Evolutionary conservation across 1,140 invertebrate species (phyloP), one percentile per base, ranked within the genome.

Genomic region (Drosophila bocqueti): DNA sequence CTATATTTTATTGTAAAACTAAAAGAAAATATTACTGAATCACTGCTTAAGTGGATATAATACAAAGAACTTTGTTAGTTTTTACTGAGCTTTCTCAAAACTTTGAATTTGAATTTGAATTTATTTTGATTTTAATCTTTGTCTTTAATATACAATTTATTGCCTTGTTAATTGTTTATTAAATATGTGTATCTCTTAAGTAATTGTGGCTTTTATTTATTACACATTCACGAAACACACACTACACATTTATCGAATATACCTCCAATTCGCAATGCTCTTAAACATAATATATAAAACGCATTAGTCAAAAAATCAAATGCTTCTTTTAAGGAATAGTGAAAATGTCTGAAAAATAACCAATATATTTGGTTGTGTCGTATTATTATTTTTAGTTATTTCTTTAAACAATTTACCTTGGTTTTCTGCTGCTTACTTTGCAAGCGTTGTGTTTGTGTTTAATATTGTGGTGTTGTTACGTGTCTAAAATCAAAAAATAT

Each of bases 401-500:
- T 42, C 2, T 29, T 42, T 42, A 18, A n/a, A 42, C 9, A 42
- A 61, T 34, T 34, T 45, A 21, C 10, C 5, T 24, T 26, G 9
- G 55, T 73, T 54, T 63, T 69, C 40, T 76, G 52, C 50, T 79
- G 52, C 50, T 79, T 79, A 80, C 61, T 81, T 72, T 75, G 62
- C 63, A 67, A 77, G 43, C 24, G 29, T 71, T 60, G 16, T 66
- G 47, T 42, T 61, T 71, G n/a, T 71, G 47, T 62, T 15, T 61
- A 55, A 81, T 76, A 68, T 73, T 47, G 66, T 71, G 36, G 61
- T 79, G 69, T 71, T 62, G 62, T 49, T 77, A 50, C 66, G 67
- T 82, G 73, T 83, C 67, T 67, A 16, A 76, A 77, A 63, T 11
- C 21, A 57, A 58, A 57, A 58, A 75, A 61, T 76, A 81, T 79